Evolutionary conservation across 2,113 vertebrate species (phyloP).

Genomic region (Elanus axillaris): DNA sequence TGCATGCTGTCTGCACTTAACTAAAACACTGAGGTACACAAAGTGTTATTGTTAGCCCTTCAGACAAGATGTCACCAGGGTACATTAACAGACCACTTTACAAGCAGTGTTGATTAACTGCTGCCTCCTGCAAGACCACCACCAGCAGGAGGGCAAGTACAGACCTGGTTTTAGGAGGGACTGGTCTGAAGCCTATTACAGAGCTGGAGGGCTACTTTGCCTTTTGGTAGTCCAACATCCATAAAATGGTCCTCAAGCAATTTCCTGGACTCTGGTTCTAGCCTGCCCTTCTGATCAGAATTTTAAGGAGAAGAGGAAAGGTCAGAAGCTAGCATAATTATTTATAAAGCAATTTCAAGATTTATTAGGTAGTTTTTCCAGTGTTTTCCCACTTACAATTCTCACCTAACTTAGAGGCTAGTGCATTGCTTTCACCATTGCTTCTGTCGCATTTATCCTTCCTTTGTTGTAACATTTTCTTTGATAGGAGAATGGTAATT

Average conservation of each 20-base stretch:
- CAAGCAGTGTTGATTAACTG: neutral
- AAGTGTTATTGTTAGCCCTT: neutral
- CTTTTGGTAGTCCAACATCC: neutral
- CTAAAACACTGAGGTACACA: neutral
- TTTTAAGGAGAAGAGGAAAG: neutral
- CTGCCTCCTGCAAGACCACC: neutral
- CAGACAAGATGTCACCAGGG: neutral
- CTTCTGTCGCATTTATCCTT: neutral
- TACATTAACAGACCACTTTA: neutral
- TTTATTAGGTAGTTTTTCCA: neutral
- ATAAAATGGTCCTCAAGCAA: neutral
- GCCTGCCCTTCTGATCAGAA: neutral
- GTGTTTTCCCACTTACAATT: neutral
- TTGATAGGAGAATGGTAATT: neutral
- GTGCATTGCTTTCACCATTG: neutral
- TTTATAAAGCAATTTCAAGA: neutral
- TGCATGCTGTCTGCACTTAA: rapidly evolving
- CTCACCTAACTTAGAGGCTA: neutral
- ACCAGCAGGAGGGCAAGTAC: neutral
- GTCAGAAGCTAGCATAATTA: neutral
- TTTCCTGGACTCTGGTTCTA: neutral
- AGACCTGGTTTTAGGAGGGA: neutral
- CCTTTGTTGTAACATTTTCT: neutral
- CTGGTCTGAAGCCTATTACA: neutral
- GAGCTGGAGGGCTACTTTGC: neutral